Evolutionary conservation across 2,113 vertebrate genomes (phyloP), one percentile per base, ranked within the genome.

Genomic region (Phyllopteryx taeniolatus): DNA sequence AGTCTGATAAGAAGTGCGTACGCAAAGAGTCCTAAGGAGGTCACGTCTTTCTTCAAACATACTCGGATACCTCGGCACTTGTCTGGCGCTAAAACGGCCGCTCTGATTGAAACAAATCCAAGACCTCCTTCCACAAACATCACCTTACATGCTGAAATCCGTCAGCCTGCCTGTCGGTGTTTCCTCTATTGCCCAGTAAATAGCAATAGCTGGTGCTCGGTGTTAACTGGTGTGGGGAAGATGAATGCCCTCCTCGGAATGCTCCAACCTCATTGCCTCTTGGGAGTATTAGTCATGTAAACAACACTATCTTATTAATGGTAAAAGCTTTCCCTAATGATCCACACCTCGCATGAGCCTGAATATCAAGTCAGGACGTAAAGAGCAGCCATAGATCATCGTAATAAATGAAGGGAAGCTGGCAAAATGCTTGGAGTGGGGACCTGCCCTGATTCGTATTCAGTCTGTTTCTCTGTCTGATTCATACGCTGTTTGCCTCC

Each of bases 281-380:
- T 67, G 67, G 27, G 77, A 87, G 73, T 85, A 89, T 91, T 91
- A 85, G 76, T 90, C 86, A 87, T 89, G 88, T 88, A 91, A 92
- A 91, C 85, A 87, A 83, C 81, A 73, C 82, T 80, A 79, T 83
- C 74, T 91, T 91, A 89, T 89, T 89, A 91, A 91, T 90, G 88
- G 84, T 83, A 85, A 91, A 90, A 90, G 87, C 86, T 90, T 85
- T 87, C 84, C 79, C 87, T 91, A 91, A 91, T 92, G 90, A 91
- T 83, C 84, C 86, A 86, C 77, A 86, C 82, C 88, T 88, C 85
- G 76, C 87, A 87, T 85, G 87, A 85, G 86, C 83, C 86, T 89
- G 88, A 91, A 88, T 91, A 88, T 87, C 88, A 90, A 87, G 86
- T 85, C 88, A 82, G 87, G 83, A 65, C 68, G 84, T 88, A 89